phyloP scores from a whole-genome alignment of 1,140 invertebrate species.

The Linepithema humile region DNA sequence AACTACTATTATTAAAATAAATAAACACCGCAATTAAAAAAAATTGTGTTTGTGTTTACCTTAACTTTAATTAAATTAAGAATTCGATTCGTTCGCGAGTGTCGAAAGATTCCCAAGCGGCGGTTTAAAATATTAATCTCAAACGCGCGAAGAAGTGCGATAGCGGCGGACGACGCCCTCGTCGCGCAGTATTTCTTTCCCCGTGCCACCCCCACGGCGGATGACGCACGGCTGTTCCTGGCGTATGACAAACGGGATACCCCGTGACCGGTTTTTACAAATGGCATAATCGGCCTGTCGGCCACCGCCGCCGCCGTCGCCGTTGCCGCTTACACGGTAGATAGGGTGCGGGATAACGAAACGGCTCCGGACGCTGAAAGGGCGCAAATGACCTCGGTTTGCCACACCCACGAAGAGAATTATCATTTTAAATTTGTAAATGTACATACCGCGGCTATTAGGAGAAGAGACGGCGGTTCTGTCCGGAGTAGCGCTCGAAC shows the following conservation, averaged over 20 bases:
- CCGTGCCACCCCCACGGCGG: conserved; percentile 11
- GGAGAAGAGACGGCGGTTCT: conserved; percentile 44
- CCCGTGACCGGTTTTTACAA: conserved; percentile 55
- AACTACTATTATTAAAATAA: too few species aligned
- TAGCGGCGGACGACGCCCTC: neutral
- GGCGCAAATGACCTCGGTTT: conserved; percentile 73
- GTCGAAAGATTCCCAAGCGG: neutral
- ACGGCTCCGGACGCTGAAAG: conserved; percentile 59
- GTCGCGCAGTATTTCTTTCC: conserved; percentile 30
- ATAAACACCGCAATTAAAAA: too few species aligned
- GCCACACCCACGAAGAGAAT: conserved; percentile 72
- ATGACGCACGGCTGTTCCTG: conserved; percentile 59
- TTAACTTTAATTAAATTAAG: conserved; percentile 10
- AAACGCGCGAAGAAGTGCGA: neutral
- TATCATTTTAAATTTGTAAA: conserved; percentile 80
- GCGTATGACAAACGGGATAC: conserved; percentile 71
- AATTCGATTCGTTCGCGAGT: neutral
- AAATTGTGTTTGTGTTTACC: too few species aligned
- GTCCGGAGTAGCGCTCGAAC: conserved; percentile 26
- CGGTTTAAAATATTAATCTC: conserved; percentile 31
- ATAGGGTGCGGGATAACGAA: conserved; percentile 55
- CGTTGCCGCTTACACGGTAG: neutral
- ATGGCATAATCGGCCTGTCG: conserved; percentile 59
- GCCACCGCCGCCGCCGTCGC: neutral
- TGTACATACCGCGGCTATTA: conserved; percentile 77